phyloP scores from a whole-genome alignment of 2,797 vertebrate species.

The Scleropages formosus region DNA sequence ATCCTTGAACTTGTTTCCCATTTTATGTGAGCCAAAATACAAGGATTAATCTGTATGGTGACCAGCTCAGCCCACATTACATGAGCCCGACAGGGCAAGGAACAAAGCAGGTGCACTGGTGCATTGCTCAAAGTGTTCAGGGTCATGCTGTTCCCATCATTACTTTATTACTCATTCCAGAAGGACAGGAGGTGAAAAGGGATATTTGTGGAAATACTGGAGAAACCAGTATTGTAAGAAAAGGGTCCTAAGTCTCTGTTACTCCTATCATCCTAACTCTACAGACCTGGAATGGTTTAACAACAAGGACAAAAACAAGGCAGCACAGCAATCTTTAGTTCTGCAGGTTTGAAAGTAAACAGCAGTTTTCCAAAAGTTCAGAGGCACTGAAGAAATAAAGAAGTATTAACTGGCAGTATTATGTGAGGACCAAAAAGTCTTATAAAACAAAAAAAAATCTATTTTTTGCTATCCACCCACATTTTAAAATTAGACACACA shows the following conservation, averaged over 20 bases:
- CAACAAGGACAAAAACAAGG: constrained; percentile 28
- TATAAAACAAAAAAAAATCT: too few relatives aligned
- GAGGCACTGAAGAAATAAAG: too few relatives aligned
- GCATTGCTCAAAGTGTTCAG: constrained; percentile 53
- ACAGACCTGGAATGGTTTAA: neutral
- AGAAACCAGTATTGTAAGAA: neutral
- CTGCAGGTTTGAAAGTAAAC: too few relatives aligned
- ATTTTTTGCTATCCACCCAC: too few relatives aligned
- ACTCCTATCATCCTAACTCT: neutral
- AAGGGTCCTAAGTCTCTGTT: neutral
- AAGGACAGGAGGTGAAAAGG: constrained; percentile 9
- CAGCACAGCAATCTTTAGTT: too few relatives aligned
- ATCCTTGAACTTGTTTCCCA: constrained; percentile 50
- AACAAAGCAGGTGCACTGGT: constrained; percentile 60
- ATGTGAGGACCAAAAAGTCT: too few relatives aligned
- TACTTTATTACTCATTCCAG: constrained; percentile 45
- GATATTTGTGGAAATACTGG: neutral
- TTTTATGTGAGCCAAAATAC: constrained; percentile 55
- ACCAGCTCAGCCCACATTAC: constrained; percentile 56
- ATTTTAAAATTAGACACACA: too few relatives aligned
- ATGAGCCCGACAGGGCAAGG: constrained; percentile 52
- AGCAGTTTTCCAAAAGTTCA: too few relatives aligned
- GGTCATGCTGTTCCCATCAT: constrained; percentile 65
- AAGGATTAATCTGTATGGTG: constrained; percentile 53
- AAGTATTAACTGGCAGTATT: too few relatives aligned